Evolutionary conservation across 1,140 invertebrate species (phyloP).

Genomic region (Manduca sexta): DNA sequence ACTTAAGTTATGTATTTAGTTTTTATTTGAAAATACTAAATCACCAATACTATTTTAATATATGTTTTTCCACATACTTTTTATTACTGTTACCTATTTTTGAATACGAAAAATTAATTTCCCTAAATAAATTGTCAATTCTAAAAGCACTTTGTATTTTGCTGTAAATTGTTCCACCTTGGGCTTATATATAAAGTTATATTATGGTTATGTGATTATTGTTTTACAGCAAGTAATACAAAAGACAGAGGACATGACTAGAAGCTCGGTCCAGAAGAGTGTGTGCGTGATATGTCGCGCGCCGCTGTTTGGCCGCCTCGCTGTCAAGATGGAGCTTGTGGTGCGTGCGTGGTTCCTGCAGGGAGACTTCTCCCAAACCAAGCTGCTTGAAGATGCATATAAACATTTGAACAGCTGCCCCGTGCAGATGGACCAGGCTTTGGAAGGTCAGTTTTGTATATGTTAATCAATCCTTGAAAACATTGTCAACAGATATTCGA

Average conservation of each 20-base stretch:
- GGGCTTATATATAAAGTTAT: too few species aligned
- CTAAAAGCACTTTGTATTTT: too few species aligned
- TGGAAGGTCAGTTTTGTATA: conserved; percentile 80
- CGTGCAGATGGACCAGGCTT: conserved; percentile 82
- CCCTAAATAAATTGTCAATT: too few species aligned
- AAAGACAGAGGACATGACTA: conserved; percentile 96
- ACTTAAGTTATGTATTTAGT: too few species aligned
- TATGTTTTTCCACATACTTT: too few species aligned
- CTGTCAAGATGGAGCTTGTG: conserved; percentile 96
- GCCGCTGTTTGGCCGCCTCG: conserved; percentile 93
- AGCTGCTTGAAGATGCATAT: conserved; percentile 93
- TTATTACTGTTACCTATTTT: too few species aligned
- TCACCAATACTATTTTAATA: too few species aligned
- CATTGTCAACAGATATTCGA: too few species aligned
- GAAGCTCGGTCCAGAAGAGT: conserved; percentile 79
- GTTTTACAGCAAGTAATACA: conserved; percentile 87
- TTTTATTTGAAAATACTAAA: too few species aligned
- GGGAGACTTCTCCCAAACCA: conserved; percentile 93
- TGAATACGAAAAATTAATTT: too few species aligned
- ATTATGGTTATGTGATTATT: not conserved
- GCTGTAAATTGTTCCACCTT: too few species aligned
- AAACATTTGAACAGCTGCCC: conserved; percentile 93
- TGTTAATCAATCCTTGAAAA: too few species aligned
- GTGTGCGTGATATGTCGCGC: conserved; percentile 82
- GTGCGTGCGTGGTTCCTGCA: conserved; percentile 98